Percentiles rank a stretch among this genome's conserved stretches.
These are phyloP conservation scores for Orthonyx spaldingii DNA, from an alignment of 2,113 vertebrate species.

Conservation along the genomic window DNA sequence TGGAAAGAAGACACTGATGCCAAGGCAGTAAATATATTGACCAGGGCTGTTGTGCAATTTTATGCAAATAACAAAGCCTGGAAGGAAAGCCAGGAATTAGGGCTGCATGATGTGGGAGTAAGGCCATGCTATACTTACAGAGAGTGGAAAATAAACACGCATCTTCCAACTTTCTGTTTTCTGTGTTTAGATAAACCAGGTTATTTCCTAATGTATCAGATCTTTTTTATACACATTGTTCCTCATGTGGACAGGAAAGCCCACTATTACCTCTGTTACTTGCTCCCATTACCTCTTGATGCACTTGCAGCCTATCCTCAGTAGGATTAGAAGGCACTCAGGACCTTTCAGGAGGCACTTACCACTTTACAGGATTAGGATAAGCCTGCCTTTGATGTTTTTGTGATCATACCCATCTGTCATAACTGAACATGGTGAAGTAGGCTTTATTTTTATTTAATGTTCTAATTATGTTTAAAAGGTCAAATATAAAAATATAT, in stretches of 20 bases:
- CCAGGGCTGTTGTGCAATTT: not conserved
- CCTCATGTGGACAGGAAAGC: not conserved
- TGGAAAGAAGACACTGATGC: not conserved
- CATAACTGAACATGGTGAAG: constrained; percentile 18
- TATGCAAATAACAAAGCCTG: not conserved
- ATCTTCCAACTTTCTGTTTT: not conserved
- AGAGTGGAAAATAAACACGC: not conserved
- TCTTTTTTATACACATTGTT: not conserved
- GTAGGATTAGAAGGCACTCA: constrained; percentile 33
- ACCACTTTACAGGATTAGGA: constrained; percentile 36
- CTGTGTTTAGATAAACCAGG: not conserved
- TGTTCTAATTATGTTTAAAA: constrained; percentile 9
- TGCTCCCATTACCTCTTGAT: not conserved
- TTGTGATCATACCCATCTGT: constrained; percentile 41
- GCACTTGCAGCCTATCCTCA: not conserved
- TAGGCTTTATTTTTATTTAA: constrained; percentile 36
- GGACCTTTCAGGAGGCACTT: constrained; percentile 36
- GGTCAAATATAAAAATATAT: not conserved
- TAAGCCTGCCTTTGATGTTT: constrained; percentile 52
- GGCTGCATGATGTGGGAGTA: not conserved
- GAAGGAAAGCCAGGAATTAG: not conserved
- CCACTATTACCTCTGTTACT: not conserved
- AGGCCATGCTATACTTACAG: not conserved
- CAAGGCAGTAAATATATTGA: not conserved
- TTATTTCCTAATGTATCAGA: not conserved